These are phyloP conservation scores for Elephas maximus DNA, from an alignment of 2,113 vertebrate genomes.

Conservation along the genomic window DNA sequence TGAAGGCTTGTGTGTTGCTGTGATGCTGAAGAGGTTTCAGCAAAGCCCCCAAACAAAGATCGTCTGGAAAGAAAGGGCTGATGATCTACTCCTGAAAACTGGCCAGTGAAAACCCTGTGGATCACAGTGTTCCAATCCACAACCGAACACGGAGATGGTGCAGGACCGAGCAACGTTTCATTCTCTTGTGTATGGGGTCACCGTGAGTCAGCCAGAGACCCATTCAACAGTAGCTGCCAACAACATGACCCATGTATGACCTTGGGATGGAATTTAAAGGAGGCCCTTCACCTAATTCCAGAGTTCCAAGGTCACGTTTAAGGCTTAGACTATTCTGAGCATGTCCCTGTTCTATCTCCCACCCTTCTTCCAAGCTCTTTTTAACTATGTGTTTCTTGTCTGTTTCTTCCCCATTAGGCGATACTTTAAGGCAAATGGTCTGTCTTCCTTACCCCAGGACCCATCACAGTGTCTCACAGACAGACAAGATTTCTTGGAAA, in stretches of 20 bases:
- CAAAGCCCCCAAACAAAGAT: not conserved
- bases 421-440: not conserved
- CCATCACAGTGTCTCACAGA: too few relatives aligned
- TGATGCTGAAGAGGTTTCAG: not conserved
- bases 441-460: not conserved
- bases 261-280: not conserved
- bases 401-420: not conserved
- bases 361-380: not conserved
- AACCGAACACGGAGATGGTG: not conserved
- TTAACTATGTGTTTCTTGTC: rapidly evolving
- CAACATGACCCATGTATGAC: not conserved
- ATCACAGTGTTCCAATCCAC: too few relatives aligned
- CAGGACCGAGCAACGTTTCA: not conserved
- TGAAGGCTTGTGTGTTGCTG: not conserved
- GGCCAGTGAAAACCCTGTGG: not conserved
- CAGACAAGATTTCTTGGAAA: not conserved
- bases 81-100: not conserved
- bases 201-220: not conserved
- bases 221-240: not conserved
- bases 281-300: too few relatives aligned
- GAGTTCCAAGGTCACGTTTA: not conserved
- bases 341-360: rapidly evolving
- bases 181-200: not conserved
- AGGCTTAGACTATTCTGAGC: not conserved
- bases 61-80: too few relatives aligned